Percentiles rank a stretch among this genome's conserved stretches.
These are phyloP conservation scores for Pocota personata DNA, from an alignment of 2,888 invertebrate genomes.

Conservation along the genomic window DNA sequence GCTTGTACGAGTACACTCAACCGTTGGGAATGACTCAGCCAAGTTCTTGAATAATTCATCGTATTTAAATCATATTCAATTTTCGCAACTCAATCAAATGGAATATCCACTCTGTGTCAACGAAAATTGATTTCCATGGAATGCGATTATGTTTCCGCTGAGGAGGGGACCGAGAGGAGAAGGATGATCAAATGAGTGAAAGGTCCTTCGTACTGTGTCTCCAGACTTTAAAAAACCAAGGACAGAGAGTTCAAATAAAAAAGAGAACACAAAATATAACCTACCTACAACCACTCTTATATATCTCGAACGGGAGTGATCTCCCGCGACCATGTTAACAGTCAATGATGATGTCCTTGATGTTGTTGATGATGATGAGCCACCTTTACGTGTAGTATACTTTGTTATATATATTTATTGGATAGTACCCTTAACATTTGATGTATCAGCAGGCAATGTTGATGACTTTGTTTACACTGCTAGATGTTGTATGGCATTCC, in stretches of 20 bases:
- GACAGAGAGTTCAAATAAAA: slow-evolving; percentile 5
- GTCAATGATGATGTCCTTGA: slow-evolving; percentile 22
- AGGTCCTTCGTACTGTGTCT: slow-evolving; percentile 34
- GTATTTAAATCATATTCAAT: slow-evolving; percentile 66
- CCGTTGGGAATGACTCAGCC: slow-evolving; percentile 1
- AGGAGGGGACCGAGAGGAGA: not conserved
- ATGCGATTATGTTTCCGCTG: slow-evolving; percentile 35
- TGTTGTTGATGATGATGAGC: not conserved
- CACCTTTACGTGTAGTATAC: not conserved
- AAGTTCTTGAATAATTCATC: slow-evolving; percentile 60
- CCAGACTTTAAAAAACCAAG: slow-evolving; percentile 14
- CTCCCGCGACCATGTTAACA: slow-evolving; percentile 15
- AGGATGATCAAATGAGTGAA: slow-evolving; percentile 2
- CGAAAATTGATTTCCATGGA: slow-evolving; percentile 54
- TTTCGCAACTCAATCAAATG: slow-evolving; percentile 60
- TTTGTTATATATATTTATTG: not conserved
- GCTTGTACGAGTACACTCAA: not conserved
- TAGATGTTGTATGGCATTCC: not conserved
- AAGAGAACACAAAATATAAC: not conserved
- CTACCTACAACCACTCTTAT: not conserved
- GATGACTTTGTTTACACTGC: not conserved
- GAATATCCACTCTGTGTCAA: slow-evolving; percentile 57
- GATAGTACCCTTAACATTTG: not conserved
- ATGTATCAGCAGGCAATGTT: not conserved
- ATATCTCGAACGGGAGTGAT: not conserved